Conservation (phyloP, 2,113 vertebrate species). For the Coturnix japonica region DNA sequence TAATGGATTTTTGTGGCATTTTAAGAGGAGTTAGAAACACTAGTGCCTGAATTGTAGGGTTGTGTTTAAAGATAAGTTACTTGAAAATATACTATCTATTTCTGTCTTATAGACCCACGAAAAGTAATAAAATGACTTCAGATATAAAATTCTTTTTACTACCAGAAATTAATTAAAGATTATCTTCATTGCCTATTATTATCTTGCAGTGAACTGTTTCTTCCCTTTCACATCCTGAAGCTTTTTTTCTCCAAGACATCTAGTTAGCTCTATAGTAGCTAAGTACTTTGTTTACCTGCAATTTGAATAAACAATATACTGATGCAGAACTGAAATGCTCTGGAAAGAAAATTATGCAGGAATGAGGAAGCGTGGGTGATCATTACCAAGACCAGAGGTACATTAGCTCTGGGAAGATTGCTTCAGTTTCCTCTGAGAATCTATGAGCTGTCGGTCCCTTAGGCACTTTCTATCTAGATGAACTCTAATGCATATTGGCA, state of each 20-base stretch:
- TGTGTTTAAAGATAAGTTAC: not conserved
- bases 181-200: not conserved
- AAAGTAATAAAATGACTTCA: not conserved
- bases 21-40: not conserved
- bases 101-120: not conserved
- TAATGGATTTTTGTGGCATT: not conserved
- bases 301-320: not conserved
- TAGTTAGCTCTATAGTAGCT: not conserved
- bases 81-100: not conserved
- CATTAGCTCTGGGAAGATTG: not conserved
- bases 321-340: not conserved
- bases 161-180: not conserved
- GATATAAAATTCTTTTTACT: not conserved
- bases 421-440: constrained; percentile 4
- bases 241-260: not conserved
- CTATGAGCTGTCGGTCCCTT: constrained; percentile 11
- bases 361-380: not conserved
- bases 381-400: not conserved
- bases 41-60: not conserved
- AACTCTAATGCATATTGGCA: constrained; percentile 60
- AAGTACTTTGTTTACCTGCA: not conserved
- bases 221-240: not conserved
- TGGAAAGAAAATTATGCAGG: not conserved
- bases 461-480: constrained; percentile 29
- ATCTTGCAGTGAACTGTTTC: not conserved